phyloP scores from a whole-genome alignment of 2,888 invertebrate species.

The Brachyopa scutellaris region DNA sequence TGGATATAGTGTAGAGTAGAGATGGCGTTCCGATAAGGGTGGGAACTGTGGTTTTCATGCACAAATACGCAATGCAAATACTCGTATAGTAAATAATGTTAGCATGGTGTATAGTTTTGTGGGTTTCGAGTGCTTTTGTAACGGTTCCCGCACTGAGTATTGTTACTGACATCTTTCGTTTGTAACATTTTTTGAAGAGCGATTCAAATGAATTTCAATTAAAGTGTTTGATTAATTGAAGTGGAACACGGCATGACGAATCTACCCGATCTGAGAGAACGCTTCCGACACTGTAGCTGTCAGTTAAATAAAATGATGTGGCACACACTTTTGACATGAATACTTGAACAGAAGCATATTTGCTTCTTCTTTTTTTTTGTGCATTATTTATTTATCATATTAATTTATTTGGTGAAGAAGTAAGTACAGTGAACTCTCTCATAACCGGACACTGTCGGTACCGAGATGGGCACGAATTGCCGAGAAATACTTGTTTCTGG shows the following conservation, averaged over 20 bases:
- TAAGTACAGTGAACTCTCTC: no score
- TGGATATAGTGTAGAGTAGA: slow-evolving; percentile 12
- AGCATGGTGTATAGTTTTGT: neutral
- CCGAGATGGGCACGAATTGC: no score
- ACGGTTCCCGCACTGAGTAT: neutral
- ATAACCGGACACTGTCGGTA: no score
- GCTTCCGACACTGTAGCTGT: slow-evolving; percentile 1
- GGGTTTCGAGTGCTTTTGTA: slow-evolving; percentile 3
- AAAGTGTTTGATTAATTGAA: slow-evolving; percentile 66
- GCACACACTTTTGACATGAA: no score
- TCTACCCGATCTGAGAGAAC: slow-evolving; percentile 40
- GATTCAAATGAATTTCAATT: slow-evolving; percentile 47
- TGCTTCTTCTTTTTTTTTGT: no score
- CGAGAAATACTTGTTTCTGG: no score
- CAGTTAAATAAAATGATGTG: slow-evolving; percentile 10
- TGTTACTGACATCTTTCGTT: slow-evolving; percentile 46
- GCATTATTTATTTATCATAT: no score
- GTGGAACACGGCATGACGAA: slow-evolving; percentile 70
- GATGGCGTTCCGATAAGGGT: slow-evolving; percentile 49
- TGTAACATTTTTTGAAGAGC: slow-evolving; percentile 47
- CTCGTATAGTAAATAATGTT: neutral
- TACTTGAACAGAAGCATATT: no score
- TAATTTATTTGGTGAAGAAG: no score
- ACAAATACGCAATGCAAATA: slow-evolving; percentile 52
- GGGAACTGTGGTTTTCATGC: slow-evolving; percentile 31